Conservation (phyloP, 2,113 vertebrate genomes). For the Boleophthalmus pectinirostris region DNA sequence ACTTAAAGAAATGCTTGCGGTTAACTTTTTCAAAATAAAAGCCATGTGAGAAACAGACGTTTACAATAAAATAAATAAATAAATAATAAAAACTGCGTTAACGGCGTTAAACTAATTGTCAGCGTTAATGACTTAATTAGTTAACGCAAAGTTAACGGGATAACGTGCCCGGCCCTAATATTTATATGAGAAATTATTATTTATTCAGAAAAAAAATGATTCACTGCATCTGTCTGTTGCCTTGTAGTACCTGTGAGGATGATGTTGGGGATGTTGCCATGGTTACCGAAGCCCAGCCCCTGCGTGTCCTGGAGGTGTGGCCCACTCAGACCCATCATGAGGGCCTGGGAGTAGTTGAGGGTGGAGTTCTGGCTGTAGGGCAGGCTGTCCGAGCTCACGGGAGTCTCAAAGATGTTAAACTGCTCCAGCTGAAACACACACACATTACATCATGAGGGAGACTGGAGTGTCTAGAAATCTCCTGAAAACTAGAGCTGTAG, state of each 20-base stretch:
- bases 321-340: constrained; percentile 89
- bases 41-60: no score
- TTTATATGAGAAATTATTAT: no score
- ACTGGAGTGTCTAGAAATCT: neutral
- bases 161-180: no score
- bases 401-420: constrained; percentile 93
- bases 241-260: constrained; percentile 86
- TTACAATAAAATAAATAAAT: no score
- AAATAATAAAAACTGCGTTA: no score
- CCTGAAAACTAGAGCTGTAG: neutral
- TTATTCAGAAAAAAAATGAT: no score
- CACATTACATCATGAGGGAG: constrained; percentile 3
- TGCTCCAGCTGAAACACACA: constrained; percentile 85
- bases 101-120: no score
- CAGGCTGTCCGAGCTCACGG: constrained; percentile 86
- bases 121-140: no score
- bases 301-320: constrained; percentile 85
- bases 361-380: constrained; percentile 88
- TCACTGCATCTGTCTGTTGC: no score
- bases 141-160: no score
- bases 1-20: no score
- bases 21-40: no score
- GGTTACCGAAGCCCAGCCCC: constrained; percentile 88
- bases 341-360: constrained; percentile 94
- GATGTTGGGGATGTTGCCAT: constrained; percentile 96